Evolutionary conservation across 2,888 invertebrate species (phyloP), one percentile per base, ranked within the genome.

Genomic region (Reticulitermes lucifugus): DNA sequence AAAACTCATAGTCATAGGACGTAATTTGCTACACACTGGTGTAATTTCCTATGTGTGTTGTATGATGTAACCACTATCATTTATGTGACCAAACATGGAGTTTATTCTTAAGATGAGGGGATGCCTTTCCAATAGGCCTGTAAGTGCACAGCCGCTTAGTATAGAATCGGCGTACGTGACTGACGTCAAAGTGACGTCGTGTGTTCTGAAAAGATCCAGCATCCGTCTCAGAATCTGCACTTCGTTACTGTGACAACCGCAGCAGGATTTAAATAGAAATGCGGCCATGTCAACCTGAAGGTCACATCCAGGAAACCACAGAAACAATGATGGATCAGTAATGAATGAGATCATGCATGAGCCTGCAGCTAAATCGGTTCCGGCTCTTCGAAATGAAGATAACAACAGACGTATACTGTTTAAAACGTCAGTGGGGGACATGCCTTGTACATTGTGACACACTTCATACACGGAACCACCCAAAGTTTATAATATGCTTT

Each of bases 111-210:
- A 35, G 12, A 22, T 21, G 1, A 60, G 12, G 14, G 60, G 14
- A 60, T 21, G 6, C 18, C 18, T n/a, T 60, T n/a, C 21, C 60
- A 2, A 12, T n/a, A 60, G 43, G 35, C 46, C 9, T 9, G 18
- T 41, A 7, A 29, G 46, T 29, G 29, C 10, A 71, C 51, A 46
- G 81, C 81, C 81, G 35, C 81, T 41, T 22, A 43, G 81, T 81
- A 65, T 81, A 70, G 81, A 81, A 81, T 22, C 70, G 60, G 65
- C 43, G 65, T 81, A 81, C 81, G 81, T 81, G 81, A 81, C 81
- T 81, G 81, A 70, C 81, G 81, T 81, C 60, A 81, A 2, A 14
- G 77, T 77, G 77, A 77, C 77, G 77, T 77, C 21, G 21, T 77
- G 46, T 21, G 35, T 46, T 77, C 77, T 77, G 22, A 12, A 41